Evolutionary conservation across 2,888 invertebrate genomes (phyloP), one percentile per base, ranked within the genome.

Genomic region (Heteropelma amictum): DNA sequence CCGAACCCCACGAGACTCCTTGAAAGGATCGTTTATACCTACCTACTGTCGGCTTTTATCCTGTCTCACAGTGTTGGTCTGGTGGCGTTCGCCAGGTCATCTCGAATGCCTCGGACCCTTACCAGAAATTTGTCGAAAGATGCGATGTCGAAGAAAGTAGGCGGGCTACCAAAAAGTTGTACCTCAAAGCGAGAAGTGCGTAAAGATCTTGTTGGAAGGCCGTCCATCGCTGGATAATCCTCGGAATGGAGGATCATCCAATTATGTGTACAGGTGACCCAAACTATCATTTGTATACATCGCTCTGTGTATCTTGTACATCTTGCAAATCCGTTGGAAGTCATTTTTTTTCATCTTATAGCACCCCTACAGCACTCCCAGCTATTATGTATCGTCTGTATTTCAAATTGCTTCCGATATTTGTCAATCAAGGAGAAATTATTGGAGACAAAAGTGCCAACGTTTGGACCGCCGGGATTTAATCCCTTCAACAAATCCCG

Each of bases 241-340:
- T 76, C 53, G 71, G 82, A 85, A 84, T 84, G 76, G 80, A 81
- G 80, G 81, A 84, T 87, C 84, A 85, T 87, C 85, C 86, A 87
- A 87, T 87, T 87, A 86, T 74, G 33, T 76, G 77, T 79, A 78
- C 84, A 83, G 83, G 86, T 86, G 84, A 86, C 84, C 84, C 80
- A 47, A 58, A 78, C 78, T 78, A 77, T 86, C 83, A 85, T 87
- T 86, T 86, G 83, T 85, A 86, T 86, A 85, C 83, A 85, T 85
- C 84, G 82, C 78, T 72, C 54, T 68, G 33, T 30, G 30, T 74
- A 61, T 76, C 70, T 79, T 78, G 70, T n/a, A 64, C 77, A 78
- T 56, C 73, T 76, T 64, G 70, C 35, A 54, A 76, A 51, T 53
- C 61, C 33, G 14, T 38, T 38, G 63, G 64, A 61, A 61, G 38